Percentiles rank a stretch among this genome's conserved stretches.
These are phyloP conservation scores for Sceloporus tristichus DNA, from an alignment of 2,113 vertebrate genomes.

Conservation along the genomic window DNA sequence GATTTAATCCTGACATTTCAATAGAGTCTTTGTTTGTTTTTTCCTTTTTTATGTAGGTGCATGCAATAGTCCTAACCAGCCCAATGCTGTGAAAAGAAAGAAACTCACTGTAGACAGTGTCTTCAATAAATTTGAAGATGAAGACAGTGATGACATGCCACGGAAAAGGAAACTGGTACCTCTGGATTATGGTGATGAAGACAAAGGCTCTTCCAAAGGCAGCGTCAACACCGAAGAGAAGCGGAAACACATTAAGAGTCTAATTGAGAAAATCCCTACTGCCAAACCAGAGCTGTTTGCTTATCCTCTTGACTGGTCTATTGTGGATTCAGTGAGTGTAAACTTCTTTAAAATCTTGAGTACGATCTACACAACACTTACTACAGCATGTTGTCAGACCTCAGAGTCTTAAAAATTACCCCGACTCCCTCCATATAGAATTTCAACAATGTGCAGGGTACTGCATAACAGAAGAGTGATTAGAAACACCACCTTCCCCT, in stretches of 20 bases:
- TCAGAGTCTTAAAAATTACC: neutral
- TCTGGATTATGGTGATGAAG: conserved; percentile 96
- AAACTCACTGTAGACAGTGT: conserved; percentile 97
- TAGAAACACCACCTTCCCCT: no score
- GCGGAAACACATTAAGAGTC: conserved; percentile 97
- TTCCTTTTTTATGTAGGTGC: conserved; percentile 79
- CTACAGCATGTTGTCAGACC: neutral
- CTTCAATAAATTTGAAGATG: conserved; percentile 97
- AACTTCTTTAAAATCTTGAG: conserved; percentile 18
- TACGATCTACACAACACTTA: neutral
- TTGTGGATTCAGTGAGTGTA: conserved; percentile 94
- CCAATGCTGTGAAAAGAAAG: conserved; percentile 93
- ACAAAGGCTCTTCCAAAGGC: conserved; percentile 93
- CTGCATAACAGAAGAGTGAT: no score
- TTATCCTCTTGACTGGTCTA: conserved; percentile 97
- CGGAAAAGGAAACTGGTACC: conserved; percentile 97
- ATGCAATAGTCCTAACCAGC: conserved; percentile 94
- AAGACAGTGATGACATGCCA: conserved; percentile 94
- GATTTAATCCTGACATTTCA: neutral
- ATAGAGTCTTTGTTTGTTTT: neutral
- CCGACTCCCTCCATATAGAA: no score
- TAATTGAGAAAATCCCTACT: conserved; percentile 98
- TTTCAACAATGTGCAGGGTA: no score
- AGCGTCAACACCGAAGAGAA: conserved; percentile 95
- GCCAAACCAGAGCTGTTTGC: conserved; percentile 97